Conservation (phyloP, 2,888 invertebrate species). For the Branchellion lobata region DNA sequence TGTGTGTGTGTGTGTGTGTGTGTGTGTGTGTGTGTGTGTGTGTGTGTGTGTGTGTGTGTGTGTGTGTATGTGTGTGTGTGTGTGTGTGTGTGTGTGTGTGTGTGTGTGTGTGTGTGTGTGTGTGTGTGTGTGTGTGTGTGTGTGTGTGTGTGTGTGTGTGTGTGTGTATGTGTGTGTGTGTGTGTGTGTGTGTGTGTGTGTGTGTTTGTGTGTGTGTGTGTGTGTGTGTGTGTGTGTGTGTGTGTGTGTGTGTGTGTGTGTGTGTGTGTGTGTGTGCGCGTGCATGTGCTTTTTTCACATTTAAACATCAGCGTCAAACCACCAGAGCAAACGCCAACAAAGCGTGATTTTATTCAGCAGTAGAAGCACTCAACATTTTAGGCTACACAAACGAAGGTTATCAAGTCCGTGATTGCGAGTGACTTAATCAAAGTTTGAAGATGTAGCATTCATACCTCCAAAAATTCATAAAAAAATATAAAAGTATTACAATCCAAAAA, state of each 20-base stretch:
- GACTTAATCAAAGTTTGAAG: too few species aligned
- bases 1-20: conserved; percentile 30
- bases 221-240: conserved; percentile 15
- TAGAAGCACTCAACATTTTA: too few species aligned
- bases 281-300: not conserved
- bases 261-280: conserved; percentile 12
- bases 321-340: too few species aligned
- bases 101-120: conserved; percentile 24
- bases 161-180: conserved; percentile 7
- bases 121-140: conserved; percentile 18
- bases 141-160: conserved; percentile 15
- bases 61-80: conserved; percentile 30
- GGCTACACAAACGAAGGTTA: too few species aligned
- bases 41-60: conserved; percentile 28
- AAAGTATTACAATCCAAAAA: too few species aligned
- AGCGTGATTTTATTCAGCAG: too few species aligned
- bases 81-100: conserved; percentile 30
- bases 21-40: conserved; percentile 3
- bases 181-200: conserved; percentile 12
- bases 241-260: conserved; percentile 23
- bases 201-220: conserved; percentile 6
- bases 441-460: too few species aligned
- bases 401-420: too few species aligned
- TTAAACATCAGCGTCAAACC: too few species aligned
- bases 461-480: too few species aligned